Base-by-base conservation (phyloP, 2,888 invertebrate genomes). In the Blomia tropicalis region DNA sequence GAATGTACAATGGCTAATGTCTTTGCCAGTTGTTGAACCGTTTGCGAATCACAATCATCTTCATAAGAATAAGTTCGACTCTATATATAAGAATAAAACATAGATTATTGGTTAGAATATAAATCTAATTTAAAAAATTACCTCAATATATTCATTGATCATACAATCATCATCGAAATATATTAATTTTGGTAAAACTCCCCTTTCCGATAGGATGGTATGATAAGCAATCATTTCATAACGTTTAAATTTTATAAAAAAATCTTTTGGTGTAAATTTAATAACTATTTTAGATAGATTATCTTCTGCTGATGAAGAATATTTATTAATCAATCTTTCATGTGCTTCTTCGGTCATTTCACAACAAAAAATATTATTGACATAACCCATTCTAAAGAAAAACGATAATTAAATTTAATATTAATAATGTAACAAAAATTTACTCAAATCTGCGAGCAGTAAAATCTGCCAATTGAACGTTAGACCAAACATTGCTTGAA, bases 121-220 rank as follows among this genome's bases (percentile, higher is more conserved):
- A 47, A n/a, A 25, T 47, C 27, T 14, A 47, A 47, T 47, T 47
- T 7, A 11, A n/a, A n/a, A 14, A 27, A 11, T 47, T 47, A 47
- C 51, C 51, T 22, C 7, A 19, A 47, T 47, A 27, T 47, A 47
- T n/a, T 47, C 51, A 47, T 47, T 47, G 51, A 47, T 47, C 7
- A n/a, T 19, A 7, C 5, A 14, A 11, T 47, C n/a, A 14, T 47
- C 51, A 27, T 47, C 51, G 27, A 47, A 11, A 27, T 47, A 47
- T 11, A 19, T 14, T 7, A 47, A n/a, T 27, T n/a, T 22, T 7
- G 51, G 51, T 11, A 14, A 11, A 14, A 47, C 7, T 19, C n/a
- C n/a, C 7, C 22, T 7, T 47, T 47, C 51, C 7, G 51, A 47
- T 14, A 47, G 14, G 14, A 47, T 7, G n/a, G 22, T 19, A 47